phyloP scores from a whole-genome alignment of 2,113 vertebrate genomes.

The Hylia prasina region DNA sequence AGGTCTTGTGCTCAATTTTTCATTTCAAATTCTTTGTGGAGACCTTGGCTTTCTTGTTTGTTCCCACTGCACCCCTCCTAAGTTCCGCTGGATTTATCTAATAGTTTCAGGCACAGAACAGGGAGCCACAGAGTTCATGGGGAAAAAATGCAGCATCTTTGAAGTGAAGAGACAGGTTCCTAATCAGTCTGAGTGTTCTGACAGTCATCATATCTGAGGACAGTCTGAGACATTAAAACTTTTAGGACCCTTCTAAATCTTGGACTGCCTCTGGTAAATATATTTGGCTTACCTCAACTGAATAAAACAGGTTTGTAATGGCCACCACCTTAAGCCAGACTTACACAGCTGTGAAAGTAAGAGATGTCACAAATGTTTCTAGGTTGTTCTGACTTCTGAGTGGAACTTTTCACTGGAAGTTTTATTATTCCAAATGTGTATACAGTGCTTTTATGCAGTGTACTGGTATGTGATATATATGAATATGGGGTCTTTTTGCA shows the following conservation, averaged over 20 bases:
- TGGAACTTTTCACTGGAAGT: neutral
- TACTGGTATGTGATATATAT: neutral
- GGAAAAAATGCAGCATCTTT: neutral
- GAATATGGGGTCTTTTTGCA: neutral
- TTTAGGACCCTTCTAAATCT: neutral
- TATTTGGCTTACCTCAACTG: neutral
- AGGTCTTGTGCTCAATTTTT: neutral
- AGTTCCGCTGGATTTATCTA: neutral
- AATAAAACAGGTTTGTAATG: neutral
- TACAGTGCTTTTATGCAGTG: neutral
- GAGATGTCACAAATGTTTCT: neutral
- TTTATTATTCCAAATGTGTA: neutral
- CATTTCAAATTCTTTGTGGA: neutral
- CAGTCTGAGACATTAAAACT: neutral
- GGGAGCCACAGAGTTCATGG: neutral
- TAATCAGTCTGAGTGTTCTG: neutral
- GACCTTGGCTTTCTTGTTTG: neutral
- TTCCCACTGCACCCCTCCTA: neutral
- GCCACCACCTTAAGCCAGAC: neutral
- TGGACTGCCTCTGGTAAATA: neutral
- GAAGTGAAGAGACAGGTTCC: neutral
- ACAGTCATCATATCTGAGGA: neutral
- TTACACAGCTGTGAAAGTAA: neutral
- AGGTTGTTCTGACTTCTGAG: neutral
- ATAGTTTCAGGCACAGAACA: neutral